Base-by-base conservation (phyloP, 1,140 invertebrate genomes). In the Drosophila arawakana region DNA sequence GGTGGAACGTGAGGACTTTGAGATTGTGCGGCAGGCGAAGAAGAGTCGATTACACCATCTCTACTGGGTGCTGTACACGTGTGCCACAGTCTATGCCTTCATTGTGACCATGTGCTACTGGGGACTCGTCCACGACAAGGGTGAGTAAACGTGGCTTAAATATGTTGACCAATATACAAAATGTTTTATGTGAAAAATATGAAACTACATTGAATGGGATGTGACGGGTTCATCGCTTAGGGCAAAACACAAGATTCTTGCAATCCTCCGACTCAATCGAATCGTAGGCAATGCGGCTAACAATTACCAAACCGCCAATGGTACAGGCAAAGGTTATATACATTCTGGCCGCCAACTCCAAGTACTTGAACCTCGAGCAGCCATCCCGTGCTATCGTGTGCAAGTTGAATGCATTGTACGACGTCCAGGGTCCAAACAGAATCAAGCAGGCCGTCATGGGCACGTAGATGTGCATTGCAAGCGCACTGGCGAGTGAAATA, bases 41-140 rank as follows among this genome's bases (percentile, higher is more conserved):
- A 81, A 85, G 90, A 81, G 92, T 15, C 82, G 83, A 10, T 63
- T 93, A 7, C 94, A 95, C 66, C 93, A 93, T 62, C 49, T 93
- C 1, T 95, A 95, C 72, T 96, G 95, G 95, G 93, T 94, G 50
- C 71, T 94, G 0, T 94, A 95, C 81, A 93, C 93, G 8, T 93
- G 94, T 9, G 94, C 94, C 0, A 94, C 93, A 1, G 93, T 94
- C 1, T 96, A 95, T 62, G 95, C 95, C 93, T 80, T 91, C n/a
- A 83, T 94, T 7, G 93, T 96, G 1, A 92, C 92, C 55, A 91
- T 92, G 81, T 92, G 86, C 76, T 92, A 92, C 67, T 92, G 92
- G 92, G 72, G 91, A 30, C 44, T 92, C 30, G 91, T 92, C 1
- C 91, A 92, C 78, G 81, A 92, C 75, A 82, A 88, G 52, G 84